Conservation (phyloP, 2,888 invertebrate genomes). For the Agrilus cyanescens region DNA sequence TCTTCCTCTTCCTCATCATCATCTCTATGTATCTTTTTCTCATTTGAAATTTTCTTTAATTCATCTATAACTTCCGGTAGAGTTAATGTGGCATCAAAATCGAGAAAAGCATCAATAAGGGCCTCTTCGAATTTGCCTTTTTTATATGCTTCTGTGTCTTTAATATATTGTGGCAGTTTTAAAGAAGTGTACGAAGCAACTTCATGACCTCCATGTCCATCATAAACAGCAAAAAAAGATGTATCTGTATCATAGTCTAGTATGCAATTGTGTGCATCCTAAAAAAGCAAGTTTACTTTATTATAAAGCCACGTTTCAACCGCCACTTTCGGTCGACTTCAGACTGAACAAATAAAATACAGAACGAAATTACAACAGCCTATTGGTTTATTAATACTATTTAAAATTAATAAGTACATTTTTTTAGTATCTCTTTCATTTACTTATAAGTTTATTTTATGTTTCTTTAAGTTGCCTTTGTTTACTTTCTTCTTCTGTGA, state of each 20-base stretch:
- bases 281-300: slow-evolving; percentile 23
- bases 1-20: slow-evolving; percentile 61
- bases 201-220: slow-evolving; percentile 96
- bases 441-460: too few relatives aligned
- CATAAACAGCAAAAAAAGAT: slow-evolving; percentile 92
- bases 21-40: slow-evolving; percentile 41
- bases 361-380: too few relatives aligned
- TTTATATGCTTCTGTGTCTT: slow-evolving; percentile 61
- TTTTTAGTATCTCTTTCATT: too few relatives aligned
- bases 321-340: too few relatives aligned
- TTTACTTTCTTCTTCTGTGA: too few relatives aligned
- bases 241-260: slow-evolving; percentile 71
- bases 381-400: too few relatives aligned
- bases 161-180: slow-evolving; percentile 75
- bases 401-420: too few relatives aligned
- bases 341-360: too few relatives aligned
- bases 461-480: too few relatives aligned
- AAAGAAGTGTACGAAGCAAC: slow-evolving; percentile 84
- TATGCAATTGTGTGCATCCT: slow-evolving; percentile 96
- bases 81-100: slow-evolving; percentile 75
- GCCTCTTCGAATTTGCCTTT: slow-evolving; percentile 62
- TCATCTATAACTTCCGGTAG: slow-evolving; percentile 62
- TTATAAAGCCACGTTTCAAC: too few relatives aligned
- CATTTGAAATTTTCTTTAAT: slow-evolving; percentile 61
- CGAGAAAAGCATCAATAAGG: slow-evolving; percentile 75